Percentiles rank a stretch among this genome's conserved stretches.
These are phyloP conservation scores for Philopotamus ludificatus DNA, from an alignment of 1,140 invertebrate species.

Conservation along the genomic window DNA sequence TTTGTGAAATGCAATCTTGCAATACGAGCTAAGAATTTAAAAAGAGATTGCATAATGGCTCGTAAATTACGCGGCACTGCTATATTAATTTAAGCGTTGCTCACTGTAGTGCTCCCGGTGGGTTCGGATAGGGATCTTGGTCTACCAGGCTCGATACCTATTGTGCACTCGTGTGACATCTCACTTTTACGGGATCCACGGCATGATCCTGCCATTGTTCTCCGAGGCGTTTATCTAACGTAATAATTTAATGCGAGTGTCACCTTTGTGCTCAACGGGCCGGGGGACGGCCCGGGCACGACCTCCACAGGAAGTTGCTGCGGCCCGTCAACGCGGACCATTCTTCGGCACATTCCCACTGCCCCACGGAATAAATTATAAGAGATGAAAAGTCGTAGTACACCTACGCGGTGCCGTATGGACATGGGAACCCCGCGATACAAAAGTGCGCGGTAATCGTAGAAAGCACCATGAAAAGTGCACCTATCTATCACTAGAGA, in stretches of 20 bases:
- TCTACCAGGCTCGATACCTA: neutral
- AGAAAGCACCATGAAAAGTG: too few relatives aligned
- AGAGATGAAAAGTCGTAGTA: too few relatives aligned
- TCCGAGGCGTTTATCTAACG: slow-evolving; percentile 15
- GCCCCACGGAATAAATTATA: neutral
- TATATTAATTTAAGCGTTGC: too few relatives aligned
- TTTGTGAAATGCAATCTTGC: too few relatives aligned
- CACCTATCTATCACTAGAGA: too few relatives aligned
- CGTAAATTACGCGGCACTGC: too few relatives aligned
- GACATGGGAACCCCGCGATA: too few relatives aligned
- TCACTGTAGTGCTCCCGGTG: neutral
- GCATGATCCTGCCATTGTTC: slow-evolving; percentile 19
- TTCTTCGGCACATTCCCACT: neutral
- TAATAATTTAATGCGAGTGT: slow-evolving; percentile 26
- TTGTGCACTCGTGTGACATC: neutral
- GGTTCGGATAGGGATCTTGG: neutral
- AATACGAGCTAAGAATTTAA: too few relatives aligned
- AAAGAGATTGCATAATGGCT: too few relatives aligned
- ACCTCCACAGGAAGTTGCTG: slow-evolving; percentile 20
- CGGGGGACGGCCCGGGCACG: slow-evolving; percentile 14
- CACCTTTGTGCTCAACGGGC: neutral
- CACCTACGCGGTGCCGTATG: too few relatives aligned
- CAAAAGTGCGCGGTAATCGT: too few relatives aligned
- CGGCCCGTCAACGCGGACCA: slow-evolving; percentile 23
- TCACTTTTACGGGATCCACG: neutral